Evolutionary conservation across 2,888 invertebrate species (phyloP).

Genomic region (Hecatera dysodea): DNA sequence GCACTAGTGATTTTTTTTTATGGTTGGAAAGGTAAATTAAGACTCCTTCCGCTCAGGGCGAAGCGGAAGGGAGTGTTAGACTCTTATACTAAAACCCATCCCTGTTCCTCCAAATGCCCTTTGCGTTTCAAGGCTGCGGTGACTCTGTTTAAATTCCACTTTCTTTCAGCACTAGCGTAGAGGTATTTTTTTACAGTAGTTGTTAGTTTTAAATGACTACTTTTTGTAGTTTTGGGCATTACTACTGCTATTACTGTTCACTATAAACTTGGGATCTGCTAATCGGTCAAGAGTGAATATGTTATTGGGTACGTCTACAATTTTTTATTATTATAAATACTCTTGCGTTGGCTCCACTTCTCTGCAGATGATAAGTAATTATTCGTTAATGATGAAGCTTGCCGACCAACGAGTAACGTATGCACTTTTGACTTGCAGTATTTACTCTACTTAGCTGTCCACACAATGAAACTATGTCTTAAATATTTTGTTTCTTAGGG

Average conservation of each 20-base stretch:
- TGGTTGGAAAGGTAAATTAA: no score
- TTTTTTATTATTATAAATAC: background rate
- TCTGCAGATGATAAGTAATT: background rate
- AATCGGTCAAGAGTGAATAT: background rate
- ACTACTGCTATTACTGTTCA: no score
- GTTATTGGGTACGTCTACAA: background rate
- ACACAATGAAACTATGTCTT: background rate
- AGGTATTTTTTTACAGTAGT: background rate
- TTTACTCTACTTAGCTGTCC: background rate
- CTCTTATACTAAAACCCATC: no score
- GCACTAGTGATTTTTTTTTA: no score
- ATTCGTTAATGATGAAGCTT: background rate
- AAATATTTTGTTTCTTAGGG: background rate
- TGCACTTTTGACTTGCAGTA: background rate
- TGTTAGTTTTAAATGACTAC: background rate
- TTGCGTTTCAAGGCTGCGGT: no score
- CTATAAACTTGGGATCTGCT: no score
- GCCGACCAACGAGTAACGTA: background rate
- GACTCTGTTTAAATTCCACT: no score
- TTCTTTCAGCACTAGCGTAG: background rate
- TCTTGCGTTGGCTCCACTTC: background rate
- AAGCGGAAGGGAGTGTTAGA: no score
- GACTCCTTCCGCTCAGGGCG: no score
- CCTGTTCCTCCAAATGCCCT: no score
- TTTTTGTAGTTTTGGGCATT: background rate